Base-by-base conservation (phyloP, 2,113 vertebrate species). In the Daphoenositta chrysoptera region DNA sequence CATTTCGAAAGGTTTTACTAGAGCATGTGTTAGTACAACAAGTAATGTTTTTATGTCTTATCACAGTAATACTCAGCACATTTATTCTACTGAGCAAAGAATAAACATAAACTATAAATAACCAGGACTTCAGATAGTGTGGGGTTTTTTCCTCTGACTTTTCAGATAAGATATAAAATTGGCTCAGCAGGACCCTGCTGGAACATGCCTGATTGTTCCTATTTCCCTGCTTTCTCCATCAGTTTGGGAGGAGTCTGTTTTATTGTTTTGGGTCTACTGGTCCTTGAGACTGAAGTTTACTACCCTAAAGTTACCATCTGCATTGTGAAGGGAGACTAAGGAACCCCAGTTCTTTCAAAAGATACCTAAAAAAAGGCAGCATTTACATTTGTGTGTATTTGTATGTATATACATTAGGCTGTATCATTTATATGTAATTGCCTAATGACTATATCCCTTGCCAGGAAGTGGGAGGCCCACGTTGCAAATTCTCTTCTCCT, bases 61-160 rank as follows among this genome's bases (percentile, higher is more conserved):
- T 85, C 90, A 44, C 61, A 37, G 61, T 95, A 63, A 31, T 95
- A 66, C 84, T 95, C 70, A 85, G 35, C 54, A 70, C 70, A 76
- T 90, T 89, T 81, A 70, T 96, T 75, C 71, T 77, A 76, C 88
- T 69, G 86, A 93, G 51, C 77, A 75, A 70, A 78, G 44, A 72
- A 73, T 93, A 96, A 95, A 89, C 72, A 47, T 69, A n/a, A 94
- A 28, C 70, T 93, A 76, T 97, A 95, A 96, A 96, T 96, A 95
- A 79, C 57, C 84, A 68, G 33, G 37, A 35, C 90, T 95, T 92
- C 39, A 48, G 77, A 58, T 66, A 66, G 30, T 53, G 35, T 71
- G 21, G 6, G 1, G 4, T 82, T 70, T 72, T 87, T 73, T 10
- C 31, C 35, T 80, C 51, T 88, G 69, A 69, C 33, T 86, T 76